Evolutionary conservation across 1,140 invertebrate genomes (phyloP).

Genomic region (Alviniconcha marisindica): DNA sequence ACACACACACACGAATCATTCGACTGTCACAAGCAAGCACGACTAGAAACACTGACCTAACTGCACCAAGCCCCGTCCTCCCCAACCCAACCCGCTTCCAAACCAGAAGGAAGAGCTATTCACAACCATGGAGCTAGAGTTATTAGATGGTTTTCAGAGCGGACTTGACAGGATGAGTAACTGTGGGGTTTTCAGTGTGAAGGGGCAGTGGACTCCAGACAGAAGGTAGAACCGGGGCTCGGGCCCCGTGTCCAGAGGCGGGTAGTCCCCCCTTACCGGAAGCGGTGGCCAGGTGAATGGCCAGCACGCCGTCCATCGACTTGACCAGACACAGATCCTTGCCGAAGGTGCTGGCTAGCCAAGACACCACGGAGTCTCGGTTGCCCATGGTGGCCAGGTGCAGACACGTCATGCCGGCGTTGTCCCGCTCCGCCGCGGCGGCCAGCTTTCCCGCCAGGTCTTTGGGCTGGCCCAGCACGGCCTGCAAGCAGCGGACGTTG

Average conservation of each 20-base stretch:
- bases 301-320: slow-evolving; percentile 39
- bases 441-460: not conserved
- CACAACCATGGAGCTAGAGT: too few species aligned
- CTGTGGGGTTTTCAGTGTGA: too few species aligned
- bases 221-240: not conserved
- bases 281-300: slow-evolving; percentile 46
- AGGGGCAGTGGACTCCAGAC: too few species aligned
- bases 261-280: slow-evolving; percentile 36
- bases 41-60: too few species aligned
- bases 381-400: slow-evolving; percentile 42
- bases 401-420: slow-evolving; percentile 43
- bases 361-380: slow-evolving; percentile 33
- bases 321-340: slow-evolving; percentile 35
- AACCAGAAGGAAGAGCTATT: too few species aligned
- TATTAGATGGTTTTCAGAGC: too few species aligned
- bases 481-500: slow-evolving; percentile 39
- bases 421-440: slow-evolving; percentile 37
- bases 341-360: slow-evolving; percentile 44
- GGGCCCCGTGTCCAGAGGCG: not conserved
- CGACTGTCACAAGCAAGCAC: too few species aligned
- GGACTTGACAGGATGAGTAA: too few species aligned
- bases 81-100: too few species aligned
- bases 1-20: too few species aligned
- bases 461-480: slow-evolving; percentile 18
- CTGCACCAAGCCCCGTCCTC: too few species aligned